Evolutionary conservation across 2,113 vertebrate species (phyloP).

Genomic region (Vulpes ferrilata): DNA sequence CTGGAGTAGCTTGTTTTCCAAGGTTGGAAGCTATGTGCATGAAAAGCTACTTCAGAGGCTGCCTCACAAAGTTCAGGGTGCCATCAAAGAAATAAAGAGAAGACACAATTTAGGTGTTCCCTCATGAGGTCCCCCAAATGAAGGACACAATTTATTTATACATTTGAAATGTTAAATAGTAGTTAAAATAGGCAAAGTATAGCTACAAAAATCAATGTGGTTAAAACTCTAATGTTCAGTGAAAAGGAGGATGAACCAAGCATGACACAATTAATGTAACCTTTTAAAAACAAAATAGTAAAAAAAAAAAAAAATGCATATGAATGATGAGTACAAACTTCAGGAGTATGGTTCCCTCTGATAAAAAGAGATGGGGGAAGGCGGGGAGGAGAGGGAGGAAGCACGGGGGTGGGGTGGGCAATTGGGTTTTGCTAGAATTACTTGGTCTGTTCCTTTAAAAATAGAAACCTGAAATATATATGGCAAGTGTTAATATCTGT

Average conservation of each 20-base stretch:
- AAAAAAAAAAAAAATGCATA: background rate
- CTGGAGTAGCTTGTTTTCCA: conserved; percentile 14
- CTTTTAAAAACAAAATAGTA: background rate
- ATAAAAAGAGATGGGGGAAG: background rate
- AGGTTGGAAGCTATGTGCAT: background rate
- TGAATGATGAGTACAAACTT: background rate
- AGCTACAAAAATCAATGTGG: background rate
- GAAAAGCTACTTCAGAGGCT: background rate
- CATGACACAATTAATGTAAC: background rate
- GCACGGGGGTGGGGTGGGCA: too few relatives aligned
- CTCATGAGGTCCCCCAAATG: background rate
- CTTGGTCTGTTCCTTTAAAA: conserved; percentile 34
- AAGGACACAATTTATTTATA: background rate
- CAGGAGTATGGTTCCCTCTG: background rate
- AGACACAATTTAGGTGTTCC: background rate
- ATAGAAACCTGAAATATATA: conserved; percentile 9
- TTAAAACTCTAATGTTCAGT: conserved; percentile 38
- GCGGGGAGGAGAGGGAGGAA: background rate
- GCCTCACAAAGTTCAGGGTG: background rate
- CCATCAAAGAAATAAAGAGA: background rate
- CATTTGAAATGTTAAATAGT: conserved; percentile 1
- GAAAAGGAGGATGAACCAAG: background rate
- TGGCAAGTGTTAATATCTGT: conserved; percentile 12
- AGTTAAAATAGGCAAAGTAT: conserved; percentile 37
- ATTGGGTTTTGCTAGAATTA: background rate